Evolutionary conservation across 2,888 invertebrate genomes (phyloP).

Genomic region (Epirrhoe tristata): DNA sequence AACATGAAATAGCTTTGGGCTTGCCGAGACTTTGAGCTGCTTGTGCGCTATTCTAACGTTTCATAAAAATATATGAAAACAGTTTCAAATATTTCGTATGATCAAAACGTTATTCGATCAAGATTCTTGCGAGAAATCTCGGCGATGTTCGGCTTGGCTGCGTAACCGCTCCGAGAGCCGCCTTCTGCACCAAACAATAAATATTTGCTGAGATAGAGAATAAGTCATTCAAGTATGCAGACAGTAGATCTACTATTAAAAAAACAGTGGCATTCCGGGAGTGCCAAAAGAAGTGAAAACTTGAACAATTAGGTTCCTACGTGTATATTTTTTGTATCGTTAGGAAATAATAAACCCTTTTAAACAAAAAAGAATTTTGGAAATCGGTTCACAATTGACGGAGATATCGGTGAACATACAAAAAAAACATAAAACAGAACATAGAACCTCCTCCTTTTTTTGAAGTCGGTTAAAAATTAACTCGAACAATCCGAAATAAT

Average conservation of each 20-base stretch:
- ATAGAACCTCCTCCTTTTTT: too few relatives aligned
- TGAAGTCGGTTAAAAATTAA: too few relatives aligned
- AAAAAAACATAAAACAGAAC: too few relatives aligned
- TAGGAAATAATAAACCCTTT: too few relatives aligned
- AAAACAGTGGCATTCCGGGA: too few relatives aligned
- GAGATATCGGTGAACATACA: too few relatives aligned
- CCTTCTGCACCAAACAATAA: slow-evolving; percentile 19
- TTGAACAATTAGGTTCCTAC: too few relatives aligned
- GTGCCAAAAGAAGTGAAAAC: too few relatives aligned
- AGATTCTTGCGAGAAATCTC: slow-evolving; percentile 9
- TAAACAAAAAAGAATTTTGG: too few relatives aligned
- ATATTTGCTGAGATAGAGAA: slow-evolving; percentile 10
- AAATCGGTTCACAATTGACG: too few relatives aligned
- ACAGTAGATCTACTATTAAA: not conserved
- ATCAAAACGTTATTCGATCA: slow-evolving; percentile 5
- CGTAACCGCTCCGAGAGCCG: not conserved
- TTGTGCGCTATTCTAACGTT: not conserved
- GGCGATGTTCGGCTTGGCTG: not conserved
- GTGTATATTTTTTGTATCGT: too few relatives aligned
- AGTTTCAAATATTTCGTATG: not conserved
- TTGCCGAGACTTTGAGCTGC: not conserved
- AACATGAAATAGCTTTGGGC: not conserved
- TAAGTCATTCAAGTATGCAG: not conserved
- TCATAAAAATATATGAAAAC: not conserved
- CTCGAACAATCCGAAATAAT: too few relatives aligned